Percentiles rank a stretch among this genome's conserved stretches.
These are phyloP conservation scores for Panorpa germanica DNA, from an alignment of 2,888 invertebrate species.

Conservation along the genomic window DNA sequence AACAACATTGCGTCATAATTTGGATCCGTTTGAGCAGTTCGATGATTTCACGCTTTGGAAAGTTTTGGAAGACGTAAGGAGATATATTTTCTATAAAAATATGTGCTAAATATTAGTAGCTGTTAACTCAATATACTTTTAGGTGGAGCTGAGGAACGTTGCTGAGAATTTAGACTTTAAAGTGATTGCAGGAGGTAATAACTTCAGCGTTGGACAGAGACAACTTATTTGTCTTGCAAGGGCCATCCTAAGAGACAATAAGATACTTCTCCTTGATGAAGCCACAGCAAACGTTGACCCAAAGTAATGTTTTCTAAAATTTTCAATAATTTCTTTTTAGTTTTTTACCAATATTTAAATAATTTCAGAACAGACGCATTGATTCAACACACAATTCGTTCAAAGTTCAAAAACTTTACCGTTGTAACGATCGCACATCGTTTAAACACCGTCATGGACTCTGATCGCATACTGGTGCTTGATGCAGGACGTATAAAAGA, in stretches of 20 bases:
- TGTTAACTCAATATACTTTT: conserved; percentile 1
- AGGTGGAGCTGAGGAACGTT: conserved; percentile 53
- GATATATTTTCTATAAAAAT: conserved; percentile 1
- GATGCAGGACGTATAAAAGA: conserved; percentile 59
- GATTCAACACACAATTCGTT: conserved; percentile 68
- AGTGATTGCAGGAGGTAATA: conserved; percentile 52
- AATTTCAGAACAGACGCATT: conserved; percentile 53
- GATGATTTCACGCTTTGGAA: conserved; percentile 44
- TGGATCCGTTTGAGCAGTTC: too few relatives aligned
- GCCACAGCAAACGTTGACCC: conserved; percentile 31
- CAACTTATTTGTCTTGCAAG: conserved; percentile 65
- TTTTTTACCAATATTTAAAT: conserved; percentile 8
- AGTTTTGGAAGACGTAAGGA: conserved; percentile 41
- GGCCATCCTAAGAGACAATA: conserved; percentile 51
- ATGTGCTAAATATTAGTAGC: conserved; percentile 4
- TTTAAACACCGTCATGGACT: conserved; percentile 85
- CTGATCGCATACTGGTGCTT: conserved; percentile 74
- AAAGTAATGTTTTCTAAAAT: conserved; percentile 28
- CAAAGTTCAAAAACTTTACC: conserved; percentile 63
- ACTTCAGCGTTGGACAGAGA: conserved; percentile 64
- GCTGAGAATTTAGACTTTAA: conserved; percentile 43
- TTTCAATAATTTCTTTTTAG: too few relatives aligned
- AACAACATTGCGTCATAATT: too few relatives aligned
- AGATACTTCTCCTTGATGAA: conserved; percentile 43
- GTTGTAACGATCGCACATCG: conserved; percentile 85